Evolutionary conservation across 2,113 vertebrate species (phyloP).

Genomic region (Butorides virescens): DNA sequence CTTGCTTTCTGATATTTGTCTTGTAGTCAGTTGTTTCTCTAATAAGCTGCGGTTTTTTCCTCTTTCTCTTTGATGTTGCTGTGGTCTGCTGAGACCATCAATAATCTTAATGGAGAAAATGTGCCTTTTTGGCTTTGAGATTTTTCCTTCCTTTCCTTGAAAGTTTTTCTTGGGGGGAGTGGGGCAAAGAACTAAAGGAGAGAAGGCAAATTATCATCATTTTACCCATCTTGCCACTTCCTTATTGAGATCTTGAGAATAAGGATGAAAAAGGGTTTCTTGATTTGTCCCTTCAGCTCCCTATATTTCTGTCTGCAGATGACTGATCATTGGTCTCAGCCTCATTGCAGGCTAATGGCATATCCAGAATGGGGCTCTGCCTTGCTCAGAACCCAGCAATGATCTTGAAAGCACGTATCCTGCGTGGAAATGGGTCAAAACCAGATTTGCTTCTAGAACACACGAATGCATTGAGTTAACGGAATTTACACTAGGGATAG

Average conservation of each 20-base stretch:
- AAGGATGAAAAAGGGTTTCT: not conserved
- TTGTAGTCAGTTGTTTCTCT: not conserved
- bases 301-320: not conserved
- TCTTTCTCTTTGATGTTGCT: conserved; percentile 24
- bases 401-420: not conserved
- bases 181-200: not conserved
- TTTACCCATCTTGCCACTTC: not conserved
- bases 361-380: not conserved
- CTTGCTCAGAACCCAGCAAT: not conserved
- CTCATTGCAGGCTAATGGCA: too few relatives aligned
- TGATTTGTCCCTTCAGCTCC: not conserved
- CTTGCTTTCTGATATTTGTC: not conserved
- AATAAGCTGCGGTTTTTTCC: not conserved
- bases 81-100: conserved; percentile 20
- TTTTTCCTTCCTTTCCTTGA: not conserved
- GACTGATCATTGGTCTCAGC: not conserved
- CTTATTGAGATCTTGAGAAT: not conserved
- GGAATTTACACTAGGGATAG: not conserved
- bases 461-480: not conserved
- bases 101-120: conserved; percentile 29
- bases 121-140: not conserved
- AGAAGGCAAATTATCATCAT: not conserved
- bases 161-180: not conserved
- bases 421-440: not conserved
- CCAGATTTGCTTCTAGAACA: not conserved